Base-by-base conservation (phyloP, 2,797 vertebrate species). In the Echeneis naucrates region DNA sequence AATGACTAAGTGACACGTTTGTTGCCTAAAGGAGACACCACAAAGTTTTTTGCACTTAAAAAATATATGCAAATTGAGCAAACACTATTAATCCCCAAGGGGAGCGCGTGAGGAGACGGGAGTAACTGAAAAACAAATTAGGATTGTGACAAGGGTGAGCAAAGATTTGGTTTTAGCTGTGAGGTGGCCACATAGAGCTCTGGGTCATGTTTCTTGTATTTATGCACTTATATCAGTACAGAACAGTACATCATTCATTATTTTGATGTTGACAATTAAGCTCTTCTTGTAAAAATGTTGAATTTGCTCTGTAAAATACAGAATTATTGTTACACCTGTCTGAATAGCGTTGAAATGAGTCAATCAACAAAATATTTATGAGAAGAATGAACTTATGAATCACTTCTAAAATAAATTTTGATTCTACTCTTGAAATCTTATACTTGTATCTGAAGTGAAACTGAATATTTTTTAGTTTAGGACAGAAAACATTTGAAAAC, bases 41-140 rank as follows among this genome's bases (percentile, higher is more conserved):
- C n/a, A 38, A 64, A 32, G 16, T 78, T 72, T 64, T 65, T 30
- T 30, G 30, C 48, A 54, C 17, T 60, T 27, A 44, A 19, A n/a
- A 68, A 63, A 80, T 67, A 40, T 69, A 77, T 80, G 74, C 62
- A 78, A 81, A 82, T 74, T 52, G 10, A 47, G 48, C 54, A 76
- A 63, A 75, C 54, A 61, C 26, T 32, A 58, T 55, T 77, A 71
- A 52, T 75, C 33, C 52, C 50, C 4, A 9, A 63, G 63, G 37
- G 42, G 21, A 40, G 58, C 17, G 17, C 53, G 53, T 24, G n/a
- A 21, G 53, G 52, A 52, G 60, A 32, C 2, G 17, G 50, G n/a
- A 27, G 21, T 23, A 26, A 63, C 42, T 2, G 1, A 47, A 67
- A 69, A 75, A 50, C 16, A n/a, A 13, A 48, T 58, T 51, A 40